Evolutionary conservation across 2,797 vertebrate species (phyloP).

Genomic region (Champsocephalus esox): DNA sequence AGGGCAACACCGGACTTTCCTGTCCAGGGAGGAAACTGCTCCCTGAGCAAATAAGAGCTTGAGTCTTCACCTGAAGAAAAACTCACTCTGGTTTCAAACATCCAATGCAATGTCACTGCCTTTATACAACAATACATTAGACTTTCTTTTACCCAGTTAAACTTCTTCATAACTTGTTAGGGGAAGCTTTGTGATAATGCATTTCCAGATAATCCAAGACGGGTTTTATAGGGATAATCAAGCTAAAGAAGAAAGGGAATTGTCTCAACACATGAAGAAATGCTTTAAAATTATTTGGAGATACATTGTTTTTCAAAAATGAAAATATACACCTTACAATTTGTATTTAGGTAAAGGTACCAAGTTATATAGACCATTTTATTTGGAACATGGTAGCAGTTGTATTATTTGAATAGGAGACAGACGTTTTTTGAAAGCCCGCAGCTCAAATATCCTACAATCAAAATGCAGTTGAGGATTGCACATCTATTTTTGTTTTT

Average conservation of each 20-base stretch:
- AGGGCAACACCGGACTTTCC: slow-evolving; percentile 35
- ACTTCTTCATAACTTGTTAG: too few species aligned
- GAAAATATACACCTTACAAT: too few species aligned
- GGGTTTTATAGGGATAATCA: too few species aligned
- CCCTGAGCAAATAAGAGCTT: slow-evolving; percentile 43
- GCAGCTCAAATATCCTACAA: background rate
- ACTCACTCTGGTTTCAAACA: slow-evolving; percentile 10
- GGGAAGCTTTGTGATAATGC: too few species aligned
- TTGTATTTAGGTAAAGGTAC: too few species aligned
- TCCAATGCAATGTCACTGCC: background rate
- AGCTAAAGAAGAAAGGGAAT: too few species aligned
- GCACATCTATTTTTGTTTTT: background rate
- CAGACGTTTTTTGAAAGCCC: background rate
- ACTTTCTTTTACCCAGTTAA: background rate
- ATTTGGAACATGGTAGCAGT: background rate
- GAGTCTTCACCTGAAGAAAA: slow-evolving; percentile 17
- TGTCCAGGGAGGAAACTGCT: slow-evolving; percentile 40
- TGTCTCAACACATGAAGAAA: too few species aligned
- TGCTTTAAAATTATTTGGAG: too few species aligned
- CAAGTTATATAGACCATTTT: too few species aligned
- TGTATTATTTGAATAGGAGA: background rate
- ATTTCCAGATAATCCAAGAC: too few species aligned
- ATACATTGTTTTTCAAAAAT: too few species aligned
- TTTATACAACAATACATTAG: background rate
- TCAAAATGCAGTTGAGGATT: too few species aligned